Base-by-base conservation (phyloP, 2,113 vertebrate species). In the Oenanthe oenanthe region DNA sequence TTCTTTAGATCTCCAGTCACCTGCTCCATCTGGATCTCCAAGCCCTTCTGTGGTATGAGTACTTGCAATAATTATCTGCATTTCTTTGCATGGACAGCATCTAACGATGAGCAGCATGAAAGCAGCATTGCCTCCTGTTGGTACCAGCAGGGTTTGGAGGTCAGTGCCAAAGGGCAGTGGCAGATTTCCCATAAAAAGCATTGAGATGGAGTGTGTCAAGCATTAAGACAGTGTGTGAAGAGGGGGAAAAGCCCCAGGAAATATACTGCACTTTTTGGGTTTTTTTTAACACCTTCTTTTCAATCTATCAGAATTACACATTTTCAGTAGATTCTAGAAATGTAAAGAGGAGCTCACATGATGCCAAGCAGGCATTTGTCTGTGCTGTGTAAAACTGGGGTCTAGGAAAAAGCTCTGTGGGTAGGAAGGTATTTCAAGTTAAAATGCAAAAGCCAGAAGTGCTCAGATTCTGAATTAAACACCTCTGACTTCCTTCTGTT, bases 181-280 rank as follows among this genome's bases (percentile, higher is more conserved):
- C 83, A 79, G 22, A 62, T 51, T 83, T 88, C 53, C n/a, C 24
- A 17, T 7, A 28, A 7, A 56, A 83, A 73, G 6, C 19, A 21
- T 73, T 18, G 29, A 65, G 38, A 51, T 43, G 8, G 24, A 50
- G 3, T 9, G 22, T 32, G 34, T 43, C 77, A 38, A 67, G 84
- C 12, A 36, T 36, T 36, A 36, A 36, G 34, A 36, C 34, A 36
- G 34, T 36, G 34, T 36, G 34, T 5, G 8, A 62, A 84, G 48
- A 22, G 6, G 7, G 25, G 7, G 2, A 13, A 21, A 48, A 17
- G 29, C 1, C 0, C 3, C 20, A 40, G 42, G 11, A 51, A 47
- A n/a, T 14, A 6, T 40, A 9, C 36, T 12, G 21, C 4, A 43
- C 12, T 34, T 77, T 51, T 70, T 92, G 11, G 7, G 10, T 43